phyloP scores from a whole-genome alignment of 2,797 vertebrate genomes.

The Pangasius djambal region DNA sequence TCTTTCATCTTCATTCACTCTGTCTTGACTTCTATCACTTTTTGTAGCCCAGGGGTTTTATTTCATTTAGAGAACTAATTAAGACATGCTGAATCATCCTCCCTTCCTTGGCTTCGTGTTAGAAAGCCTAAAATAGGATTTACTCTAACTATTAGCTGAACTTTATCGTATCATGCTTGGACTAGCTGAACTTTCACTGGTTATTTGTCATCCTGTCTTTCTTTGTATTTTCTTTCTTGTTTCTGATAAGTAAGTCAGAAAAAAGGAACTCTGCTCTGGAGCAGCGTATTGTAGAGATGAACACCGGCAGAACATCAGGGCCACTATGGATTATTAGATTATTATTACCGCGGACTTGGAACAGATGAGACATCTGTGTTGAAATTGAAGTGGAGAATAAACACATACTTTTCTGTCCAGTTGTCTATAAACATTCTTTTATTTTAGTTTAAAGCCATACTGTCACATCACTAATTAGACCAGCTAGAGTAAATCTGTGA shows the following conservation, averaged over 20 bases:
- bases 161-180: neutral
- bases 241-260: neutral
- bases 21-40: neutral
- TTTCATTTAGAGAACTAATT: conserved; percentile 1
- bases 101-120: neutral
- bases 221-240: neutral
- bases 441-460: neutral
- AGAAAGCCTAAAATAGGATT: neutral
- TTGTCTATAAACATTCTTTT: neutral
- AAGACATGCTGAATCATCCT: conserved; percentile 7
- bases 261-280: neutral
- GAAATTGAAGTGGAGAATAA: neutral
- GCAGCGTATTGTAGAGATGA: neutral
- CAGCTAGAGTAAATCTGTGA: neutral
- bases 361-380: neutral
- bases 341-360: neutral
- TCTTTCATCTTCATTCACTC: neutral
- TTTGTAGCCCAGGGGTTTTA: neutral
- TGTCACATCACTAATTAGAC: neutral
- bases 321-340: neutral
- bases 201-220: neutral
- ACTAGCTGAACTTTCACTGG: neutral
- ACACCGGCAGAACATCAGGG: too few species aligned
- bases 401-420: neutral
- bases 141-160: conserved; percentile 2